Evolutionary conservation across 2,113 vertebrate species (phyloP), one percentile per base, ranked within the genome.

Genomic region (Nannobrachium achirus): DNA sequence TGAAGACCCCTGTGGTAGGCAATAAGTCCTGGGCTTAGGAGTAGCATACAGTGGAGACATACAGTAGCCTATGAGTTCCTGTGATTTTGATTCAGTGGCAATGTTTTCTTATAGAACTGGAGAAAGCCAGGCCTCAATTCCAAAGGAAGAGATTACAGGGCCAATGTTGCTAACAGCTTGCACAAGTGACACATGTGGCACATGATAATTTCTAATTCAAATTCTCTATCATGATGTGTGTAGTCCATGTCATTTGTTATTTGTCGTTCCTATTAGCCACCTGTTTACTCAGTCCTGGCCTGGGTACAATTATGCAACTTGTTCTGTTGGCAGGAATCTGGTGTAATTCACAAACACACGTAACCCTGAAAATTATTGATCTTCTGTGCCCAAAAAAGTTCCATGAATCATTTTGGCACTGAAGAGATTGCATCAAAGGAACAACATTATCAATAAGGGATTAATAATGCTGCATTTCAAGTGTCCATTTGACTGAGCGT

Each of bases 401-500:
- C 51, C 50, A 0, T 8, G 46, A 75, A 39, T 16, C 33, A 8
- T 50, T 46, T n/a, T 16, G 13, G 8, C 5, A 38, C 1, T 40
- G 20, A 62, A 49, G 11, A 50, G 15, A 41, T 68, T 55, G 61
- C 63, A 77, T 71, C 55, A 64, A 60, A 75, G 70, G 14, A 11
- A 11, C 15, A 50, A 41, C 56, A 62, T 73, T 79, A 70, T 72
- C 45, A 64, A 58, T 55, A 61, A 8, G 53, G 59, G 52, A 76
- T 66, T 33, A 76, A 76, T 59, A 59, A 75, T 78, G 1, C 60
- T 71, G 16, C 39, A 61, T 63, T 74, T 76, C 62, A 75, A 77
- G 81, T 75, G 78, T 75, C 67, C 67, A 64, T 75, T 77, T 71
- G 79, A 71, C 67, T 82, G 84, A 73, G 58, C 63, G 0, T 41